These are phyloP conservation scores for Nothocercus nigrocapillus DNA, from an alignment of 2,113 vertebrate species.

Conservation along the genomic window DNA sequence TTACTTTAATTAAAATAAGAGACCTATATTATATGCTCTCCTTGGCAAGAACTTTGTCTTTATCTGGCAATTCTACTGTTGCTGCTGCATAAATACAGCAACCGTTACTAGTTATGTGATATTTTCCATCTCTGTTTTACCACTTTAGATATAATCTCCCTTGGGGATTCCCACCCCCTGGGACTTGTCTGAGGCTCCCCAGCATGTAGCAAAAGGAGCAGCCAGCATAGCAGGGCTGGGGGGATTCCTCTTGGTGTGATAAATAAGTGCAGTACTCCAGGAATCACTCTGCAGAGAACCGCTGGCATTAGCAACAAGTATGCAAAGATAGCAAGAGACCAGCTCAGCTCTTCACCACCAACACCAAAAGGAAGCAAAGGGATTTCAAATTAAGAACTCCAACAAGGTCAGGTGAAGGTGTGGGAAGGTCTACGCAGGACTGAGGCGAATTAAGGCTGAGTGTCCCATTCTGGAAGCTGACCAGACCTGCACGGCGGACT, in stretches of 20 bases:
- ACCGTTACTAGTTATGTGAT: not conserved
- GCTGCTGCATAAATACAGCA: not conserved
- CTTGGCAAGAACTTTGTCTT: not conserved
- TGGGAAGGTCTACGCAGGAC: not conserved
- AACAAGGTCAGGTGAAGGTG: not conserved
- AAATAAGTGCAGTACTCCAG: not conserved
- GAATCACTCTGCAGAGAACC: not conserved
- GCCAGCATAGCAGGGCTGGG: not conserved
- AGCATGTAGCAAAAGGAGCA: not conserved
- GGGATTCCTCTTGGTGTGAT: not conserved
- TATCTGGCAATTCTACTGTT: not conserved
- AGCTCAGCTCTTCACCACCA: not conserved
- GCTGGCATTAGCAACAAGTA: fast-evolving
- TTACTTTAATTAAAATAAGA: slow-evolving; percentile 37
- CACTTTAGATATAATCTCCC: not conserved
- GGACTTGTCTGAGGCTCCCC: not conserved
- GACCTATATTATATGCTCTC: not conserved
- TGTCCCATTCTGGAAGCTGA: not conserved
- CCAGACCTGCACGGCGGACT: not conserved
- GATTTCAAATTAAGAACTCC: not conserved
- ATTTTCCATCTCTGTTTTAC: not conserved
- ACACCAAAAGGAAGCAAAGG: not conserved
- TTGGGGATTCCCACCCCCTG: not conserved
- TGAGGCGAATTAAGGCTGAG: not conserved
- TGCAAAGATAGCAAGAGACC: not conserved